A percentile compares a stretch with the other conserved stretches of the same genome.
Conservation (phyloP, 2,113 vertebrate species). For the Hirundichthys speculiger region DNA sequence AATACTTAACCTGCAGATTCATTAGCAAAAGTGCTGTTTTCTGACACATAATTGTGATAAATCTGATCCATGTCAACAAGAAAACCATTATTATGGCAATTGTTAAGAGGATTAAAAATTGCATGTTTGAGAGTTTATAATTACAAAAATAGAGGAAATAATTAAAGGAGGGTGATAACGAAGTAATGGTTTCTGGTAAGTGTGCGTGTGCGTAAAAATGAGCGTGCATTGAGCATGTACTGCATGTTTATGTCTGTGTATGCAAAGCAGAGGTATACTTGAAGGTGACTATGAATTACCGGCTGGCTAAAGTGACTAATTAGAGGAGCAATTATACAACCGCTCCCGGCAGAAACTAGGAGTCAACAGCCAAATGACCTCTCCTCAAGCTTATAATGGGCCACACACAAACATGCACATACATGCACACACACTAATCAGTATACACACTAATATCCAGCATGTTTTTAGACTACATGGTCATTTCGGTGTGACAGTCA, state of each 20-base stretch:
- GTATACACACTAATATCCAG: constrained; percentile 6
- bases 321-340: constrained; percentile 74
- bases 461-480: constrained; percentile 15
- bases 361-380: constrained; percentile 76
- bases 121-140: constrained; percentile 50
- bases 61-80: constrained; percentile 48
- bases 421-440: too few relatives aligned
- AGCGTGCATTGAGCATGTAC: neutral
- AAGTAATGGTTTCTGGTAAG: constrained; percentile 1
- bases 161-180: constrained; percentile 45
- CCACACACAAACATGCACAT: constrained; percentile 20
- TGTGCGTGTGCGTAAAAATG: neutral
- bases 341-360: constrained; percentile 62
- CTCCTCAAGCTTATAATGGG: constrained; percentile 61
- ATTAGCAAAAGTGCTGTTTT: constrained; percentile 47
- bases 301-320: constrained; percentile 74
- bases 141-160: constrained; percentile 66
- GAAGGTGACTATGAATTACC: constrained; percentile 77
- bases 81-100: constrained; percentile 55
- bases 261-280: constrained; percentile 45
- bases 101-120: constrained; percentile 42
- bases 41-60: constrained; percentile 53
- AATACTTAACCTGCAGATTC: constrained; percentile 29
- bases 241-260: constrained; percentile 7
- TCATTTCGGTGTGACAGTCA: constrained; percentile 37